A percentile compares a stretch with the other conserved stretches of the same genome.
phyloP scores from a whole-genome alignment of 2,113 vertebrate genomes.

The Chionodraco myersi region DNA sequence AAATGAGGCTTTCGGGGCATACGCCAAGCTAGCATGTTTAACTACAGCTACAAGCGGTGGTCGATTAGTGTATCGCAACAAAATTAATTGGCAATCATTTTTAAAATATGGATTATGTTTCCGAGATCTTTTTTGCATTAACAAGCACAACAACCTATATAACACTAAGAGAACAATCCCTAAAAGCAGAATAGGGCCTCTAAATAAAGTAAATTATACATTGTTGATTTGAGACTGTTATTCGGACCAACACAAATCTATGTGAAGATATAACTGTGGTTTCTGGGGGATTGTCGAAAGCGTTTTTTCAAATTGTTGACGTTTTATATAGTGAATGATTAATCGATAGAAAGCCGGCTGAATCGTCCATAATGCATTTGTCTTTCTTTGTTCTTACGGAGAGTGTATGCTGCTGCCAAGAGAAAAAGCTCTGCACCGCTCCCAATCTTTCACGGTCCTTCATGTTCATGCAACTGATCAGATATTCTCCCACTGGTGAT shows the following conservation, averaged over 20 bases:
- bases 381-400: too few species aligned
- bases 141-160: too few species aligned
- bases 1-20: background rate
- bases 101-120: background rate
- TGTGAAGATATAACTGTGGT: background rate
- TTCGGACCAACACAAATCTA: background rate
- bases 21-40: background rate
- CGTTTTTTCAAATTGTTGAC: background rate
- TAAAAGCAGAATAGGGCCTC: too few species aligned
- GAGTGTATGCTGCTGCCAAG: too few species aligned
- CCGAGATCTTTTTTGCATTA: background rate
- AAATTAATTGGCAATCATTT: background rate
- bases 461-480: too few species aligned
- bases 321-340: too few species aligned
- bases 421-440: too few species aligned
- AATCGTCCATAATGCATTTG: too few species aligned
- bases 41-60: background rate
- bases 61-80: background rate
- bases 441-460: too few species aligned
- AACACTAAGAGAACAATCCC: too few species aligned
- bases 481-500: too few species aligned
- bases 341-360: background rate
- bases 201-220: background rate
- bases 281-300: background rate
- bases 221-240: background rate